These are phyloP conservation scores for Lacerta viridis DNA, from an alignment of 2,797 vertebrate genomes.

Conservation along the genomic window DNA sequence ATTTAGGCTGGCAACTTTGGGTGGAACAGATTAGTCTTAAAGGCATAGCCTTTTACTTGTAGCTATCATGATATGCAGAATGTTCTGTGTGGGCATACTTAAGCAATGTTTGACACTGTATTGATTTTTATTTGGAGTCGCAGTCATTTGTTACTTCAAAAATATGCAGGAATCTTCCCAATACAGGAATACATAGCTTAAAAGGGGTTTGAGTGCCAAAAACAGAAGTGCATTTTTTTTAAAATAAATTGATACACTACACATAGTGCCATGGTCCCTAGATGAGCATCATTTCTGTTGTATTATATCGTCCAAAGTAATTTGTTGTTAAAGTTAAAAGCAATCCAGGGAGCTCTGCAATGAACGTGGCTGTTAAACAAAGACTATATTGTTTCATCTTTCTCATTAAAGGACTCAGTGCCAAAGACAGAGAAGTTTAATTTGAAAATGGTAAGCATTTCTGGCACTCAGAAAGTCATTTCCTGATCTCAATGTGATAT, in stretches of 20 bases:
- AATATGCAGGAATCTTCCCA: constrained; percentile 27
- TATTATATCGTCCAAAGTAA: constrained; percentile 41
- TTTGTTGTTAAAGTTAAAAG: constrained; percentile 50
- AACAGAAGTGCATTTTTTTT: constrained; percentile 48
- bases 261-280: constrained; percentile 39
- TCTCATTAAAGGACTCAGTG: constrained; percentile 54
- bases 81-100: not conserved
- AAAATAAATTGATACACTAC: constrained; percentile 45
- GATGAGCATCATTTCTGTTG: constrained; percentile 50
- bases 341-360: constrained; percentile 31
- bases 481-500: constrained; percentile 52
- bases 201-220: constrained; percentile 48
- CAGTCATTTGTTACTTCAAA: constrained; percentile 19
- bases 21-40: constrained; percentile 41
- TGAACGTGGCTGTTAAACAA: constrained; percentile 47
- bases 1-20: constrained; percentile 18
- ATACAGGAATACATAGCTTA: constrained; percentile 52
- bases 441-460: constrained; percentile 64
- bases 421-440: constrained; percentile 69
- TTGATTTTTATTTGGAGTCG: constrained; percentile 37
- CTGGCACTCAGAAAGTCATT: constrained; percentile 55
- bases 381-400: constrained; percentile 40
- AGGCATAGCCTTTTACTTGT: not conserved
- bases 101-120: not conserved
- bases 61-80: not conserved